Percentiles rank a stretch among this genome's conserved stretches.
These are phyloP conservation scores for Leucania comma DNA, from an alignment of 2,888 invertebrate genomes.

Conservation along the genomic window DNA sequence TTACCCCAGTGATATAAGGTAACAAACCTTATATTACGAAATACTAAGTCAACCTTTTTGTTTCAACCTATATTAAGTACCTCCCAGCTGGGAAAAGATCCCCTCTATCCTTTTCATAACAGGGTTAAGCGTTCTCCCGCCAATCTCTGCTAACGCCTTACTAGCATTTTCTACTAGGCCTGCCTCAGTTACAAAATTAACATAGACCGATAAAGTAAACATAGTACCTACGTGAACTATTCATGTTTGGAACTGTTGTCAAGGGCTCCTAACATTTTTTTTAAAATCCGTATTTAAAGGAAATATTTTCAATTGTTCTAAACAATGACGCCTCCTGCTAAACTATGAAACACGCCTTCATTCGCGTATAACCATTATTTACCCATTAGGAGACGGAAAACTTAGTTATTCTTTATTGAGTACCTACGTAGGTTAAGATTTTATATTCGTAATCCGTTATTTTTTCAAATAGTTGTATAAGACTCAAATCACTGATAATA, in stretches of 20 bases:
- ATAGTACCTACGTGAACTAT: not conserved
- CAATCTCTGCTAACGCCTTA: no score
- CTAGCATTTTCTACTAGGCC: no score
- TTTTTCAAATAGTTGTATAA: not conserved
- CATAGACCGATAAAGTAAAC: not conserved
- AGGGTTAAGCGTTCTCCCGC: no score
- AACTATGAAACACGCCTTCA: conserved; percentile 5
- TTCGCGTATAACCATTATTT: conserved; percentile 1
- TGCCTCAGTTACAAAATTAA: not conserved
- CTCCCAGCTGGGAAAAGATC: no score
- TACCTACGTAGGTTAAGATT: conserved; percentile 2
- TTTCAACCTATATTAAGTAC: not conserved
- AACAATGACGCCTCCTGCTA: not conserved
- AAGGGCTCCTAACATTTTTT: not conserved
- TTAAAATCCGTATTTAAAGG: not conserved
- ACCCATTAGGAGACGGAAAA: conserved; percentile 3
- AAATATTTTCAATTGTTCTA: not conserved
- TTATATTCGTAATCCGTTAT: conserved; percentile 1
- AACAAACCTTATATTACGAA: no score
- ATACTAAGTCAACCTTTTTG: not conserved
- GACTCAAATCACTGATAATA: not conserved
- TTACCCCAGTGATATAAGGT: no score
- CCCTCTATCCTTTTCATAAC: no score
- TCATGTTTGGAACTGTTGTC: not conserved
- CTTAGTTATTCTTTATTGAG: conserved; percentile 3